Percentiles rank a stretch among this genome's conserved stretches.
Evolutionary conservation across 2,113 vertebrate genomes (phyloP).

Genomic region (Sapajus apella): DNA sequence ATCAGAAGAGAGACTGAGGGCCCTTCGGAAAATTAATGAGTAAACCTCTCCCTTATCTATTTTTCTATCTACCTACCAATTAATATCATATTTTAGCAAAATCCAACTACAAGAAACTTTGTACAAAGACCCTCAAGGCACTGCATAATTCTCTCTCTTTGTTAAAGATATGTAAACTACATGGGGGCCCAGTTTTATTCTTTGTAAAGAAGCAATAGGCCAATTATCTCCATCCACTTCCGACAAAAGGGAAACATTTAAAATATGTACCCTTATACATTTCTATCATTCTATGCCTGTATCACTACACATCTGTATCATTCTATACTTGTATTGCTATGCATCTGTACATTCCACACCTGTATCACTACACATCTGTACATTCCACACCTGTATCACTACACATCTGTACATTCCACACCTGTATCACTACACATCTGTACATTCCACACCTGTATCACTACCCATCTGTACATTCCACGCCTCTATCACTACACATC

Average conservation of each 20-base stretch:
- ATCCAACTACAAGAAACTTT: not conserved
- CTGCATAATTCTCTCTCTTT: not conserved
- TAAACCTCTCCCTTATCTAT: not conserved
- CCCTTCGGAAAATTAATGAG: not conserved
- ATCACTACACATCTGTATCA: too few species aligned
- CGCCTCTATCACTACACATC: too few species aligned
- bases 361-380: too few species aligned
- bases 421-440: too few species aligned
- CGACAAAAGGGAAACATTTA: not conserved
- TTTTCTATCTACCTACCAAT: not conserved
- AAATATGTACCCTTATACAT: not conserved
- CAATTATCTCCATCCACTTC: not conserved
- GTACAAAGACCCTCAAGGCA: not conserved
- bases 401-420: too few species aligned
- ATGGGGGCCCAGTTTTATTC: not conserved
- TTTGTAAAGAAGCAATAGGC: not conserved
- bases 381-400: rapidly evolving
- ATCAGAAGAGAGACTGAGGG: not conserved
- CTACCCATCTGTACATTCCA: too few species aligned
- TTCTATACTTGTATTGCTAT: too few species aligned
- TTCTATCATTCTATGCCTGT: too few species aligned
- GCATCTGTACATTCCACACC: too few species aligned
- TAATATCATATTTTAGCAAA: not conserved
- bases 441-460: too few species aligned
- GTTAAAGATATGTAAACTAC: not conserved